Conservation (phyloP, 2,888 invertebrate genomes). For the Aethes cnicana region DNA sequence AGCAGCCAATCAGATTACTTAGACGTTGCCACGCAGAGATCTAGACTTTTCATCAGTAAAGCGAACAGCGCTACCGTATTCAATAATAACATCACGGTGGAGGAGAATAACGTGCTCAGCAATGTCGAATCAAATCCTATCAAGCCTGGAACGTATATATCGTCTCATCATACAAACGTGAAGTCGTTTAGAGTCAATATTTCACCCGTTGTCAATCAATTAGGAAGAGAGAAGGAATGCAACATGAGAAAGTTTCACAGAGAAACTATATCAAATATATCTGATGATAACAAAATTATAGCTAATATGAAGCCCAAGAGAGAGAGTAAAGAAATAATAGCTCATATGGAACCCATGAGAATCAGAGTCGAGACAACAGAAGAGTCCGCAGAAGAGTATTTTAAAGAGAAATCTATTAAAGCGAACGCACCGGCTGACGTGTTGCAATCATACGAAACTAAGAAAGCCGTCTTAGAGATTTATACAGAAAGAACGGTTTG, state of each 20-base stretch:
- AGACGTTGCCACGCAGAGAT: conserved; percentile 54
- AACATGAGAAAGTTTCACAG: conserved; percentile 39
- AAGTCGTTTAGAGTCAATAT: too few relatives aligned
- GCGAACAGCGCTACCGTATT: conserved; percentile 39
- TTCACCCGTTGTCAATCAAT: too few relatives aligned
- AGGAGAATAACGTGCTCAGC: too few relatives aligned
- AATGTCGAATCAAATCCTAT: too few relatives aligned
- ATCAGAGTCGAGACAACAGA: conserved; percentile 1
- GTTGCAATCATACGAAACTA: conserved; percentile 63
- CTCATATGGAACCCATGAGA: conserved; percentile 3
- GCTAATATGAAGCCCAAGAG: conserved; percentile 5
- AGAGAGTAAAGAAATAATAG: conserved; percentile 4
- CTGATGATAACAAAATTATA: conserved; percentile 44
- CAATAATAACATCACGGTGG: conserved; percentile 35
- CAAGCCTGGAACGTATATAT: too few relatives aligned
- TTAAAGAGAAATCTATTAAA: conserved; percentile 15
- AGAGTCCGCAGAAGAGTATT: too few relatives aligned
- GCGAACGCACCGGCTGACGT: conserved; percentile 45
- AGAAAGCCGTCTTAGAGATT: conserved; percentile 68
- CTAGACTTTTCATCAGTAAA: conserved; percentile 37
- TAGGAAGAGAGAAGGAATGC: too few relatives aligned
- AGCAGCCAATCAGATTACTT: conserved; percentile 40
- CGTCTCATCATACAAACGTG: too few relatives aligned
- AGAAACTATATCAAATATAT: conserved; percentile 41
- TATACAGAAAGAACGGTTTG: conserved; percentile 55